Conservation (phyloP, 2,113 vertebrate genomes). For the Esox niger region DNA sequence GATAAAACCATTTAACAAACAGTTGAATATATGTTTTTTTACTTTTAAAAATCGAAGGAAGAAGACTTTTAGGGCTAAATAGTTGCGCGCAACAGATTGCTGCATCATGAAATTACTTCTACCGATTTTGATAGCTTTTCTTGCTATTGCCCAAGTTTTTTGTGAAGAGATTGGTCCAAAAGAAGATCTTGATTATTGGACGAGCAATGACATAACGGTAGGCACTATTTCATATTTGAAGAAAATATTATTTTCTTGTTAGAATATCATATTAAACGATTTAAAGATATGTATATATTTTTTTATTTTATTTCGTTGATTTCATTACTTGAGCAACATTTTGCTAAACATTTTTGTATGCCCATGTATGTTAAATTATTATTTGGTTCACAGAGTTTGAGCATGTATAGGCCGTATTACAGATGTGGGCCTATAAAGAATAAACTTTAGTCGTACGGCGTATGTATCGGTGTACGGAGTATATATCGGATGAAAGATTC, state of each 20-base stretch:
- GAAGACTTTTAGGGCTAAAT: not conserved
- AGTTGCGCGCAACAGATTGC: constrained; percentile 25
- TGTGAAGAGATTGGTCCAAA: constrained; percentile 75
- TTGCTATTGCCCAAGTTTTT: constrained; percentile 75
- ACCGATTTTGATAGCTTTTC: constrained; percentile 73
- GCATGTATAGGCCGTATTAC: too few species aligned
- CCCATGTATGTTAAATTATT: not conserved
- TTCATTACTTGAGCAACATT: too few species aligned
- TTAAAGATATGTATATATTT: too few species aligned
- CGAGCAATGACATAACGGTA: constrained; percentile 81
- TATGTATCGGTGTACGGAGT: too few species aligned
- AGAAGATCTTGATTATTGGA: constrained; percentile 85
- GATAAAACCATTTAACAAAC: not conserved
- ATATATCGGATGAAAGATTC: not conserved
- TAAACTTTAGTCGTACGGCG: too few species aligned
- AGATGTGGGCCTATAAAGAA: too few species aligned
- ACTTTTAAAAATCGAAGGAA: not conserved
- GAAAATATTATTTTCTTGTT: not conserved
- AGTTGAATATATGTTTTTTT: not conserved
- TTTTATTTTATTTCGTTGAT: too few species aligned
- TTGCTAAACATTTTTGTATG: not conserved
- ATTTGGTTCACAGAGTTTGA: not conserved
- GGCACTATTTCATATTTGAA: not conserved
- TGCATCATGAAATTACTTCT: constrained; percentile 81
- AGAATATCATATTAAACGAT: too few species aligned